Percentiles rank a stretch among this genome's conserved stretches.
phyloP scores from a whole-genome alignment of 2,888 invertebrate species.

The Sminthurides aquaticus region DNA sequence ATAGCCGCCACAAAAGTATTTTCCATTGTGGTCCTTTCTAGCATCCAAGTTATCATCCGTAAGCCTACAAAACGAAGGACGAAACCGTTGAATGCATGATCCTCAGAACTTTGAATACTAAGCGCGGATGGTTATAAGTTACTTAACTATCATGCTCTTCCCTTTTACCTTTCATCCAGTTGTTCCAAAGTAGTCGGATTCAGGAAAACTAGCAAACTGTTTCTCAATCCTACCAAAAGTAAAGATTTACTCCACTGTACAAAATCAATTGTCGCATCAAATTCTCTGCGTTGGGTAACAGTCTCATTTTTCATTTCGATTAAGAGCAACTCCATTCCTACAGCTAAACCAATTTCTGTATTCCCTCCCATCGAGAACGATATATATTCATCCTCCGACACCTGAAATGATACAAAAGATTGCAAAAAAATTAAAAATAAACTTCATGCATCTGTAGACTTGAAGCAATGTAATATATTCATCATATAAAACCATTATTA shows the following conservation, averaged over 20 bases:
- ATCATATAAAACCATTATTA: no score
- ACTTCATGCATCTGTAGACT: no score
- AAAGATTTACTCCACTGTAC: constrained; percentile 39
- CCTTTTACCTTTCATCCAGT: constrained; percentile 8
- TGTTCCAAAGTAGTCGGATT: constrained; percentile 29
- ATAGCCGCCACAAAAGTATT: background rate
- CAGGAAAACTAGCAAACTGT: constrained; percentile 32
- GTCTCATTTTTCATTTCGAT: constrained; percentile 27
- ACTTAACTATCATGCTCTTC: background rate
- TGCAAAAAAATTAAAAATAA: background rate
- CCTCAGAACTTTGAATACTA: background rate
- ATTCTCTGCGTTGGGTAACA: constrained; percentile 14
- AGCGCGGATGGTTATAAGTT: background rate
- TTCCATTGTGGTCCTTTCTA: background rate
- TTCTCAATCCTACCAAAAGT: constrained; percentile 32
- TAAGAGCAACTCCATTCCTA: constrained; percentile 26
- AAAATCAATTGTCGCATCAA: constrained; percentile 31
- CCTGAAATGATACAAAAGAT: background rate
- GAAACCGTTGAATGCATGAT: no score
- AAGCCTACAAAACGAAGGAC: background rate
- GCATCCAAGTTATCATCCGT: background rate
- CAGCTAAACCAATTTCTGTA: constrained; percentile 24
- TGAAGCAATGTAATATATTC: no score
- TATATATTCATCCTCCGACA: background rate
- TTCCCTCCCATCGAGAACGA: constrained; percentile 17